Evolutionary conservation across 1,140 invertebrate genomes (phyloP).

Genomic region (Nasonia longicornis): DNA sequence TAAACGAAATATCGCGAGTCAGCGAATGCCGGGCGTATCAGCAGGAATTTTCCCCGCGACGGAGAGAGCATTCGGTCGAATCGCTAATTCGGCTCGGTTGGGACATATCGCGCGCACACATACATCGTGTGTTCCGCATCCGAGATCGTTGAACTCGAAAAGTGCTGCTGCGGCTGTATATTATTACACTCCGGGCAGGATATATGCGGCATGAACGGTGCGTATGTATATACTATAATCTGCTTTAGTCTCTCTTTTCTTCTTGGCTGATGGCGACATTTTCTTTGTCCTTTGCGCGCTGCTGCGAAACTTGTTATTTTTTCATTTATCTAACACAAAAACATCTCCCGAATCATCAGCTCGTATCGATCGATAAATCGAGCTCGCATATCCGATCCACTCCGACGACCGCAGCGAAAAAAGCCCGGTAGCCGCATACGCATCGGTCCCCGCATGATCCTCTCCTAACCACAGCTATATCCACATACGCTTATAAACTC

Average conservation of each 20-base stretch:
- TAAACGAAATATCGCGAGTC: slow-evolving; percentile 15
- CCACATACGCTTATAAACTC: background rate
- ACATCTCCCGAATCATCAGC: background rate
- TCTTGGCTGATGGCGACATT: background rate
- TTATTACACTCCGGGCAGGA: slow-evolving; percentile 48
- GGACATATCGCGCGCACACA: slow-evolving; percentile 40
- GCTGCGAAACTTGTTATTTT: too few species aligned
- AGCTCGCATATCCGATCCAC: too few species aligned
- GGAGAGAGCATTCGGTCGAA: slow-evolving; percentile 5
- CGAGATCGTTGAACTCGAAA: slow-evolving; percentile 66
- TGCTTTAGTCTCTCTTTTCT: slow-evolving; percentile 40
- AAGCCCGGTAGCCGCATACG: background rate
- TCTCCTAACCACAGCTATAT: background rate
- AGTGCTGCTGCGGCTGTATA: slow-evolving; percentile 56
- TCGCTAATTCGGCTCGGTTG: slow-evolving; percentile 47
- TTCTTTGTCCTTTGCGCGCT: background rate
- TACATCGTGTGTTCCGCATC: slow-evolving; percentile 51
- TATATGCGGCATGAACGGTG: slow-evolving; percentile 49
- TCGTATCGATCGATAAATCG: background rate
- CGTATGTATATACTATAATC: background rate
- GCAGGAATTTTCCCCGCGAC: slow-evolving; percentile 10
- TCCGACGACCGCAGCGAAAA: background rate
- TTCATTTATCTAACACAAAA: background rate
- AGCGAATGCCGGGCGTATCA: background rate
- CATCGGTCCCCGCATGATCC: too few species aligned